Evolutionary conservation across 2,888 invertebrate genomes (phyloP).

Genomic region (Scaptomyza polygonia): DNA sequence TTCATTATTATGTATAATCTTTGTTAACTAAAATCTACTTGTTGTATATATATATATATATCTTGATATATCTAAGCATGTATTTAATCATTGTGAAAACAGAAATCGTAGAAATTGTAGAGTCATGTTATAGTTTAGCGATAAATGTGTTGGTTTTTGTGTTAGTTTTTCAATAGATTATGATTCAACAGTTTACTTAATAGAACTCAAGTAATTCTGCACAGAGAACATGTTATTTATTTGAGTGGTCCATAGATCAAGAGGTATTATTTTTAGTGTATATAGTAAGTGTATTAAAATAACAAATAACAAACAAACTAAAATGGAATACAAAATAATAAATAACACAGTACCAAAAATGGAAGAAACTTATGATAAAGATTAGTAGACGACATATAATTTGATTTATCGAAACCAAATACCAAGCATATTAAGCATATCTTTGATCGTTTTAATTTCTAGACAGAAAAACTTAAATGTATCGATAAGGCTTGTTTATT

Average conservation of each 20-base stretch:
- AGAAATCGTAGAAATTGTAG: conserved; percentile 6
- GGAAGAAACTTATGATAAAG: conserved; percentile 28
- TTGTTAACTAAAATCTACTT: conserved; percentile 28
- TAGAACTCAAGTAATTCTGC: conserved; percentile 56
- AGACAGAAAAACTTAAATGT: too few species aligned
- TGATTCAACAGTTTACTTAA: conserved; percentile 46
- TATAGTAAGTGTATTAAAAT: conserved; percentile 14
- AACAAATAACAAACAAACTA: too few species aligned
- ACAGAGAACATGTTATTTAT: conserved; percentile 49
- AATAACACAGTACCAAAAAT: not conserved
- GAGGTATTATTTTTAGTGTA: conserved; percentile 66
- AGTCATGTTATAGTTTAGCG: conserved; percentile 11
- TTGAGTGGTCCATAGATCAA: conserved; percentile 75
- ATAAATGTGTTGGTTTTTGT: conserved; percentile 26
- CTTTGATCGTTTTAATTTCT: too few species aligned
- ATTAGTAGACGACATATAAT: conserved; percentile 7
- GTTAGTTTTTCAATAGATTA: conserved; percentile 13
- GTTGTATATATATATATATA: conserved; percentile 1
- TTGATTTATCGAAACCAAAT: conserved; percentile 6
- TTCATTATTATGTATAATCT: conserved; percentile 31
- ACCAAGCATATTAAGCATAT: not conserved
- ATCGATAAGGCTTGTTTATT: not conserved
- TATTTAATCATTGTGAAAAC: conserved; percentile 6
- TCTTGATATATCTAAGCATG: conserved; percentile 8
- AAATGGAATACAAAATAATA: too few species aligned